phyloP scores from a whole-genome alignment of 2,797 vertebrate genomes.

The Lophius americanus region DNA sequence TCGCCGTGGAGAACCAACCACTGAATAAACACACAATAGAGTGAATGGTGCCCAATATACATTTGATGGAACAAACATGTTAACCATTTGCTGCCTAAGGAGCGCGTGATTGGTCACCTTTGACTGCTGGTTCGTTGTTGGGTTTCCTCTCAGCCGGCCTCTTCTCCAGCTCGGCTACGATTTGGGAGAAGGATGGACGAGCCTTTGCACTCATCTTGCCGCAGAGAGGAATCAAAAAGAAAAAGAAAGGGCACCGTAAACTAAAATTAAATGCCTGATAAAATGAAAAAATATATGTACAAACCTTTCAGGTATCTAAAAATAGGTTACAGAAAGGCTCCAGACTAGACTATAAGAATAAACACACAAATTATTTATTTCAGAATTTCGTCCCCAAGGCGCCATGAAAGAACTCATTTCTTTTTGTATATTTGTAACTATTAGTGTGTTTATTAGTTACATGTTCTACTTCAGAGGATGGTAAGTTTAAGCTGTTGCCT shows the following conservation, averaged over 20 bases:
- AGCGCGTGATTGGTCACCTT: conserved; percentile 51
- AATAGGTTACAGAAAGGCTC: no score
- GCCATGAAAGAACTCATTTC: no score
- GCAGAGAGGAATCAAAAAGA: not conserved
- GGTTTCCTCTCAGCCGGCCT: conserved; percentile 52
- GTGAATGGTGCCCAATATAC: fast-evolving
- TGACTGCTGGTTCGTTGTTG: conserved; percentile 40
- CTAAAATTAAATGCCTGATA: no score
- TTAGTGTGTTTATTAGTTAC: no score
- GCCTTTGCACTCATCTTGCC: conserved; percentile 86
- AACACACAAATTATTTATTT: no score
- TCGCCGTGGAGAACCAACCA: conserved; percentile 29
- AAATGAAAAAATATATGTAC: no score
- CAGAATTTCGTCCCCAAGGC: no score
- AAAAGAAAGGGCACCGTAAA: not conserved
- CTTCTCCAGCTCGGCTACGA: conserved; percentile 85
- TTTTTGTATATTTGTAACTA: no score
- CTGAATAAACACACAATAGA: conserved; percentile 23
- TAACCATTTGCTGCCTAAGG: not conserved
- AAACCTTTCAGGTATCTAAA: no score
- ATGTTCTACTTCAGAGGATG: no score
- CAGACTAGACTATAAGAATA: no score
- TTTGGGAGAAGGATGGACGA: conserved; percentile 89
- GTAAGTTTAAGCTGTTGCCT: no score
- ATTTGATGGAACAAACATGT: not conserved